A percentile compares a stretch with the other conserved stretches of the same genome.
Evolutionary conservation across 2,888 invertebrate genomes (phyloP).

Genomic region (Polydrusus tereticollis): DNA sequence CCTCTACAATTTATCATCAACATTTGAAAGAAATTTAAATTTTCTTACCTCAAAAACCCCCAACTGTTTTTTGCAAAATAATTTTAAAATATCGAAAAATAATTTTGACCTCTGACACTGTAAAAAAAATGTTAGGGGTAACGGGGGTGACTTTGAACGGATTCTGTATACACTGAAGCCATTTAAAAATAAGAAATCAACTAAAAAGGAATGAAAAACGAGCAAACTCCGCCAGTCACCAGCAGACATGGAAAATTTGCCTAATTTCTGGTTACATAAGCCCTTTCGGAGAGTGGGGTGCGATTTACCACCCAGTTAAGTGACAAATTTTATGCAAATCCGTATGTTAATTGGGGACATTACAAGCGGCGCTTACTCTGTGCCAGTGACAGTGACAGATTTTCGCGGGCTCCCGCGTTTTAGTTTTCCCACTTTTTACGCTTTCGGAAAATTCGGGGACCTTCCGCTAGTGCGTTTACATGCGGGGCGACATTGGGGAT

Average conservation of each 20-base stretch:
- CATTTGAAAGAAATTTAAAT: no score
- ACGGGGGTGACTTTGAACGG: no score
- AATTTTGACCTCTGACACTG: no score
- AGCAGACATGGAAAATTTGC: conserved; percentile 46
- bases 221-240: conserved; percentile 39
- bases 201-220: conserved; percentile 43
- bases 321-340: conserved; percentile 61
- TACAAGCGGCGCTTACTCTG: conserved; percentile 55
- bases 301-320: conserved; percentile 47
- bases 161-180: no score
- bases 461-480: conserved; percentile 8
- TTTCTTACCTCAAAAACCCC: no score
- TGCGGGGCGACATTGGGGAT: not conserved
- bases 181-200: not conserved
- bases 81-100: no score
- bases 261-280: conserved; percentile 49
- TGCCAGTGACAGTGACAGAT: conserved; percentile 51
- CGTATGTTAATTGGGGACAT: conserved; percentile 62
- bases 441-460: conserved; percentile 43
- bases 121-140: no score
- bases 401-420: conserved; percentile 35
- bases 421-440: conserved; percentile 44
- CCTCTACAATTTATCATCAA: no score
- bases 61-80: no score
- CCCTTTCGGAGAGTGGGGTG: conserved; percentile 14